Evolutionary conservation across 2,888 invertebrate species (phyloP).

Genomic region (Deroplatys truncata): DNA sequence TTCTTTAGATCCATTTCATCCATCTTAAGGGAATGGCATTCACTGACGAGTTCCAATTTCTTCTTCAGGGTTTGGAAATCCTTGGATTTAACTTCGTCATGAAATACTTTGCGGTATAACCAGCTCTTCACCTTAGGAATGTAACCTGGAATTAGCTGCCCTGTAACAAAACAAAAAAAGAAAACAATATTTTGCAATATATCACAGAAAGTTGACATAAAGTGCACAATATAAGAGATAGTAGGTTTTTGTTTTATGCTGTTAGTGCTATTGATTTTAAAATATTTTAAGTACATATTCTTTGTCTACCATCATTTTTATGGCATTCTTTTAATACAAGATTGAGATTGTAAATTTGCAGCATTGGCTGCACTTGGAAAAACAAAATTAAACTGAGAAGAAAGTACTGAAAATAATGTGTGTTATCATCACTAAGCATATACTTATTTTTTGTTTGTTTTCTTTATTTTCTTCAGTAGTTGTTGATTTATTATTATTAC

Average conservation of each 20-base stretch:
- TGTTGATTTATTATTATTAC: neutral
- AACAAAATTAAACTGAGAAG: too few species aligned
- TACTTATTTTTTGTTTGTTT: too few species aligned
- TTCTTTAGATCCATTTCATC: conserved; percentile 11
- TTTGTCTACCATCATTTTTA: too few species aligned
- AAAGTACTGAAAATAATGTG: too few species aligned
- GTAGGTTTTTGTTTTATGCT: too few species aligned
- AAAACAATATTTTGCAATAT: neutral
- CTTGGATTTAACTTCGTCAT: conserved; percentile 32
- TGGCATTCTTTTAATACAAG: neutral
- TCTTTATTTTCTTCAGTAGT: too few species aligned
- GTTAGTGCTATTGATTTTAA: too few species aligned
- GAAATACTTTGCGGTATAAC: conserved; percentile 36
- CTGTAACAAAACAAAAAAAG: neutral
- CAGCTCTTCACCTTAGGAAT: conserved; percentile 35
- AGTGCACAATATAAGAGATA: too few species aligned
- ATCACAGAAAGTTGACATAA: neutral
- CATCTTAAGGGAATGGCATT: conserved; percentile 13
- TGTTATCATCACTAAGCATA: too few species aligned
- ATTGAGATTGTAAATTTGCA: too few species aligned
- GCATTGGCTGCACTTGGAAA: too few species aligned
- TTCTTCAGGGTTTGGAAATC: conserved; percentile 23
- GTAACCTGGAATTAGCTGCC: conserved; percentile 21
- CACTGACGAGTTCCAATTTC: conserved; percentile 18
- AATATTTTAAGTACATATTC: too few species aligned